Percentiles rank a stretch among this genome's conserved stretches.
These are phyloP conservation scores for Diphyllodes magnificus DNA, from an alignment of 2,113 vertebrate genomes.

Conservation along the genomic window DNA sequence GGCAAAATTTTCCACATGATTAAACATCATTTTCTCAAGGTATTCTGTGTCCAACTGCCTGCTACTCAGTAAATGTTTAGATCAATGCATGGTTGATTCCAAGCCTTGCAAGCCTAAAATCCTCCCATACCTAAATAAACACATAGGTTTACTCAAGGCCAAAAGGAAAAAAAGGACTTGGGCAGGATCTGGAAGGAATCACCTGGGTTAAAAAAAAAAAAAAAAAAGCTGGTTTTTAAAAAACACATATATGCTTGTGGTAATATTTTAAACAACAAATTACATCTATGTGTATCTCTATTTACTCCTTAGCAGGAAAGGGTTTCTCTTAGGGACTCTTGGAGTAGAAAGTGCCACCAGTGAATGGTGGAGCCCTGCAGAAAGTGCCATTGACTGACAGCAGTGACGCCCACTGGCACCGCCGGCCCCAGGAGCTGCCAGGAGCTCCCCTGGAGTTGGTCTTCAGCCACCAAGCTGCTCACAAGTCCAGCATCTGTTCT, in stretches of 20 bases:
- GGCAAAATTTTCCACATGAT: slow-evolving; percentile 71
- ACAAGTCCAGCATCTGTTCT: slow-evolving; percentile 63
- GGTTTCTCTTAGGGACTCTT: not conserved
- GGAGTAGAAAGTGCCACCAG: slow-evolving; percentile 1
- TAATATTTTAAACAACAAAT: not conserved
- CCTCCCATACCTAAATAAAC: slow-evolving; percentile 32
- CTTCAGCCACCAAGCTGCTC: slow-evolving; percentile 52
- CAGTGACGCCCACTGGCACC: slow-evolving; percentile 39
- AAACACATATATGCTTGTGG: not conserved
- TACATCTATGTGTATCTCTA: not conserved
- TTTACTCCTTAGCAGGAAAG: not conserved
- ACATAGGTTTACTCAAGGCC: not conserved
- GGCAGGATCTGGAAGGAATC: slow-evolving; percentile 33
- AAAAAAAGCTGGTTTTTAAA: not conserved
- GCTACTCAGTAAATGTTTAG: slow-evolving; percentile 50
- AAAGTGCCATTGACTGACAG: slow-evolving; percentile 49
- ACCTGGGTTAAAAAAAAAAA: not conserved
- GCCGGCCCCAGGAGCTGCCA: not conserved
- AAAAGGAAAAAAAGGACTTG: not conserved
- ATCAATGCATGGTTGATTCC: slow-evolving; percentile 2
- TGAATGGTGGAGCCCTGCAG: not conserved
- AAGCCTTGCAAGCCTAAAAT: slow-evolving; percentile 9
- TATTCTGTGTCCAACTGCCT: slow-evolving; percentile 52
- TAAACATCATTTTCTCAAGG: slow-evolving; percentile 74
- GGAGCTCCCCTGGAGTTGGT: slow-evolving; percentile 54